phyloP scores from a whole-genome alignment of 2,797 vertebrate species.

The Hypotaenidia okinawae region DNA sequence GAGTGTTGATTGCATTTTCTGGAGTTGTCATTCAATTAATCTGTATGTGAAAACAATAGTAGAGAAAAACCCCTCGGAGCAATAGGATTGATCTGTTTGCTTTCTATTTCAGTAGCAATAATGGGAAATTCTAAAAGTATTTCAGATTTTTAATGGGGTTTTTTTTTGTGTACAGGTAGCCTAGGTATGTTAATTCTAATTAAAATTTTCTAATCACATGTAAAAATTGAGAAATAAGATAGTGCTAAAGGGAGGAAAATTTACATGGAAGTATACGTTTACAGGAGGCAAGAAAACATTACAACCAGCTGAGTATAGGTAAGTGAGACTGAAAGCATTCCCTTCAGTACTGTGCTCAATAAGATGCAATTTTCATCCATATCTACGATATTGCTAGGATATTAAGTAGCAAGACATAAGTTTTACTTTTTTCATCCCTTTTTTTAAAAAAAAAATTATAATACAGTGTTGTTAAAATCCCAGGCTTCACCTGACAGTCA shows the following conservation, averaged over 20 bases:
- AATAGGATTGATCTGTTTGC: background rate
- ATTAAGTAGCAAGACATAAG: background rate
- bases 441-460: too few relatives aligned
- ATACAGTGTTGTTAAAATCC: background rate
- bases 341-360: background rate
- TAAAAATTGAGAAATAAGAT: background rate
- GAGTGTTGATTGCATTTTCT: background rate
- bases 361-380: background rate
- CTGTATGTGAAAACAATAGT: background rate
- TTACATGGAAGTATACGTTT: fast-evolving
- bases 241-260: background rate
- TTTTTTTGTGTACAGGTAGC: background rate
- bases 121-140: background rate
- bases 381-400: fast-evolving
- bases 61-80: background rate
- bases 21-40: background rate
- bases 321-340: background rate
- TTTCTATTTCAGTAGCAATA: background rate
- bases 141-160: background rate
- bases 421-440: background rate
- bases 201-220: background rate
- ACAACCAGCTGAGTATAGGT: background rate
- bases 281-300: background rate
- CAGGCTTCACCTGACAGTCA: background rate
- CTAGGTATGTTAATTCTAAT: background rate